Percentiles rank a stretch among this genome's conserved stretches.
These are phyloP conservation scores for Rhodinocichla rosea DNA, from an alignment of 2,113 vertebrate species.

Conservation along the genomic window DNA sequence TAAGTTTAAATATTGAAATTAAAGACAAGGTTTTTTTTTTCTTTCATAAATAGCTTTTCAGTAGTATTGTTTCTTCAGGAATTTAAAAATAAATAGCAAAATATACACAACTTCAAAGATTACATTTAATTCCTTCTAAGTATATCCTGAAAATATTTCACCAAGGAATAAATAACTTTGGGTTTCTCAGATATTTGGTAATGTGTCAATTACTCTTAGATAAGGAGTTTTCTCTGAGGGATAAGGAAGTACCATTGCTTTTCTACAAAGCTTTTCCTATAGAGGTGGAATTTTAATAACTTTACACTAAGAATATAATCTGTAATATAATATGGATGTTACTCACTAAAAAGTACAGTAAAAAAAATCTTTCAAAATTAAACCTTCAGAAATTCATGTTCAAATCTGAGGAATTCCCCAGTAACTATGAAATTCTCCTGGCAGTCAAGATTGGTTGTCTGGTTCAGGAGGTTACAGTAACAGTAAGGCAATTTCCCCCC, in stretches of 20 bases:
- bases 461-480: background rate
- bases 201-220: constrained; percentile 2
- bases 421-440: background rate
- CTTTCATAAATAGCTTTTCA: constrained; percentile 53
- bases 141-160: constrained; percentile 4
- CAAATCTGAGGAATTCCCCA: background rate
- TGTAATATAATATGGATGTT: background rate
- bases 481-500: background rate
- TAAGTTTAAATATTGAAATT: constrained; percentile 40
- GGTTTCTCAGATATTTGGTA: constrained; percentile 48
- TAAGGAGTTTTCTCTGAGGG: background rate
- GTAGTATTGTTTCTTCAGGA: constrained; percentile 19
- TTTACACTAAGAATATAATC: background rate
- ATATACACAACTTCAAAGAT: constrained; percentile 51
- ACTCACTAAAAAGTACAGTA: background rate
- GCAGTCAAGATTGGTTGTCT: background rate
- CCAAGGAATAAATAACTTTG: constrained; percentile 59
- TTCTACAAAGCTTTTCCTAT: background rate
- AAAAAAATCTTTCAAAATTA: background rate
- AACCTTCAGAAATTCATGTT: background rate
- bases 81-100: constrained; percentile 63
- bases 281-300: background rate
- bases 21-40: background rate
- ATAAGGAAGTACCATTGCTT: constrained; percentile 15
- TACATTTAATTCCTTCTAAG: constrained; percentile 14